Base-by-base conservation (phyloP, 2,113 vertebrate genomes). In the Neomonachus schauinslandi region DNA sequence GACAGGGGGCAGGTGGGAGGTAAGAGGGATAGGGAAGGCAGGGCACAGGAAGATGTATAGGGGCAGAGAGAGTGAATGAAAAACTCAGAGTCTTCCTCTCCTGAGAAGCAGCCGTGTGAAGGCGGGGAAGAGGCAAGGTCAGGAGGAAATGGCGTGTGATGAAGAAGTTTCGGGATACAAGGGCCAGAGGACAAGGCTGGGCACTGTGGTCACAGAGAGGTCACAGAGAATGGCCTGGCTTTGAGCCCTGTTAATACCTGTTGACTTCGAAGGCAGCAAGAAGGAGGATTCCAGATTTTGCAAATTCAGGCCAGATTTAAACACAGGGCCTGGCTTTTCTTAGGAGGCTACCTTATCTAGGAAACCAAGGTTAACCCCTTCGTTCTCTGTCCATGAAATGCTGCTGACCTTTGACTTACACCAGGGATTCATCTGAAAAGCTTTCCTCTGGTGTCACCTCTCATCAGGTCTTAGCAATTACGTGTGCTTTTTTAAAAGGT, bases 1-100 rank as follows among this genome's bases (percentile, higher is more conserved):
- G 22, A 8, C 1, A 19, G 14, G 33, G 65, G 18, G 1, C 26
- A 13, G 26, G 9, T 1, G 1, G 6, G 1, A 39, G 18, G 3
- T 42, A 13, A 59, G 24, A 71, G 22, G 8, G 74, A 7, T 3
- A 0, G 2, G n/a, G 12, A 85, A 9, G 4, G 26, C 7, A 1
- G 28, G 72, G 39, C 39, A 13, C 0, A 3, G 63, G 42, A 42
- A 91, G 82, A 15, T 15, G 0, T 28, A 7, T 1, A 42, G 59
- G 39, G 76, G 28, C 67, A 94, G 55, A 91, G 76, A n/a, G 4
- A 46, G 26, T 39, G 55, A 39, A 84, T 24, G 8, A 33, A 81
- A 82, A 49, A 2, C 31, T 12, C 28, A 24, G 55, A 3, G 2
- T 6, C 33, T n/a, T 77, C 53, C 53, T 90, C 76, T 94, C 21